Percentiles rank a stretch among this genome's conserved stretches.
Evolutionary conservation across 2,888 invertebrate genomes (phyloP).

Genomic region (Leucophora obtusa): DNA sequence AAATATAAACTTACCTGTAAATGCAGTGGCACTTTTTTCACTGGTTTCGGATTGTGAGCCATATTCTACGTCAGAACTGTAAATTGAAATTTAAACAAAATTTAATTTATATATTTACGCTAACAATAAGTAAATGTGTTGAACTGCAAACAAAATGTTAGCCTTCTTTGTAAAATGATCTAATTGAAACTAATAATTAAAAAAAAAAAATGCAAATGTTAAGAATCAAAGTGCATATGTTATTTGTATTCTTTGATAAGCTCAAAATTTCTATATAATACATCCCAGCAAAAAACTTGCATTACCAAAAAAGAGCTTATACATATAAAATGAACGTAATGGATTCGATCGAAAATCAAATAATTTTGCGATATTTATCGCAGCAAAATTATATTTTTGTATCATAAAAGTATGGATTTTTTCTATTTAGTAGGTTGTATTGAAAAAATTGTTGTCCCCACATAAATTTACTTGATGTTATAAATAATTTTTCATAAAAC

Average conservation of each 20-base stretch:
- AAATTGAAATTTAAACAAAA: slow-evolving; percentile 14
- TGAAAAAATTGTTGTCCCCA: no score
- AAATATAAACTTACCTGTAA: slow-evolving; percentile 84
- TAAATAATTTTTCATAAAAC: no score
- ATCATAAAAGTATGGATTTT: no score
- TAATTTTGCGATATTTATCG: no score
- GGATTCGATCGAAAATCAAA: no score
- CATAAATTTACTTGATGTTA: no score
- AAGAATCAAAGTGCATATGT: background rate
- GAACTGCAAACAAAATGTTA: slow-evolving; percentile 3
- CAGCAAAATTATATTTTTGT: no score
- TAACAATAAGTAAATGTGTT: background rate
- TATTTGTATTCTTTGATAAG: background rate
- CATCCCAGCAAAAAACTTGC: no score
- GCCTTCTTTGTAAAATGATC: slow-evolving; percentile 39
- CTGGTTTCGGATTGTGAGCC: slow-evolving; percentile 83
- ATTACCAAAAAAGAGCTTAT: no score
- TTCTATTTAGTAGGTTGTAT: no score
- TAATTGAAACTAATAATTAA: slow-evolving; percentile 42
- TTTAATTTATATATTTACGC: background rate
- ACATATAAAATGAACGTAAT: no score
- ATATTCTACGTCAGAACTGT: slow-evolving; percentile 61
- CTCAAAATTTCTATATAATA: background rate
- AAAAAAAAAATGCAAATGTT: no score
- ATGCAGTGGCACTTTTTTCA: slow-evolving; percentile 97